Evolutionary conservation across 2,888 invertebrate genomes (phyloP), one percentile per base, ranked within the genome.

Genomic region (Polyommatus icarus): DNA sequence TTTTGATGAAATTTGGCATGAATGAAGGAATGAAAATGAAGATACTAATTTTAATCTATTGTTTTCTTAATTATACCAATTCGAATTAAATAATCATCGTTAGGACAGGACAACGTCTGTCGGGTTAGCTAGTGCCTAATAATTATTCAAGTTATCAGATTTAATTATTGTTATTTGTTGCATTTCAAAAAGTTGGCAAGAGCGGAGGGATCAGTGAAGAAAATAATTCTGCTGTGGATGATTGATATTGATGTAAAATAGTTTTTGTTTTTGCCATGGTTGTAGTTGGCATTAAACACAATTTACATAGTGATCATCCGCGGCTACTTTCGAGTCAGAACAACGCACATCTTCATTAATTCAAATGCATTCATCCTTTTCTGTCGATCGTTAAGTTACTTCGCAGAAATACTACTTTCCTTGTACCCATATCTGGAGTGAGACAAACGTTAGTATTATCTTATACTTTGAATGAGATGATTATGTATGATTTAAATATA

Each of bases 371-470:
- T 79, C 78, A 78, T 76, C 79, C 78, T 79, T 78, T 80, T 81
- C 79, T 80, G 84, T 83, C 85, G 84, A 85, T 85, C 86, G 84
- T 83, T 82, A 83, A 83, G 78, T 82, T 83, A 81, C 81, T 90
- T 90, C 90, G 83, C 79, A 88, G 90, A 89, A 88, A 85, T 83
- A 82, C 81, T 80, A 79, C 80, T 83, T 83, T 84, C 78, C 67
- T 73, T 50, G 46, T 75, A 75, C 6, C 50, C 50, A 10, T 73
- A 61, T 61, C 61, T 24, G 61, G 61, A 61, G 67, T 15, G 67
- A 67, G 67, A 61, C 15, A 75, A 75, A 29, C 50, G 1, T 24
- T 24, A 50, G 5, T 54, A 15, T 15, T 18, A 18, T 54, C 54
- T 54, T 54, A 54, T 6, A 54, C 18, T 54, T 54, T 18, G 18